Base-by-base conservation (phyloP, 1,140 invertebrate species). In the Trichonephila clavata region DNA sequence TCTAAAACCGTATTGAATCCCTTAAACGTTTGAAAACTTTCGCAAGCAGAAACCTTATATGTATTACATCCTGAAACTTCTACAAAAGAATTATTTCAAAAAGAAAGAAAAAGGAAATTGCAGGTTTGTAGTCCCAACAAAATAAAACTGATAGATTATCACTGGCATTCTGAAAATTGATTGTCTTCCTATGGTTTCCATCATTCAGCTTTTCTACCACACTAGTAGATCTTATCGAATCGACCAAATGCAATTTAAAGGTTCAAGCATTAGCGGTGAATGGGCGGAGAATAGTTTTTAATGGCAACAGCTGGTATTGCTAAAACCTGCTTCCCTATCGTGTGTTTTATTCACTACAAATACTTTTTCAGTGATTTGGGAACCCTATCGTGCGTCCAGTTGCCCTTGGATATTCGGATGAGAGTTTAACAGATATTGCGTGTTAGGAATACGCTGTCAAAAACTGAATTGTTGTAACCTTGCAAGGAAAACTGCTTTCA, bases 221-320 rank as follows among this genome's bases (percentile, higher is more conserved):
- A 24, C 65, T 68, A n/a, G 10, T 57, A 59, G 84, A 83, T 83
- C 39, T 86, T 87, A 87, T 87, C 86, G 24, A 57, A 65, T 87
- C 59, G 60, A 87, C 39, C 57, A 63, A 27, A 60, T 87, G 86
- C 60, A 87, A 87, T 87, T 87, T 32, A 65, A 65, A 24, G 59
- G 84, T 86, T 59, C 50, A 86, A 21, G 86, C 86, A 61, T 61
- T 61, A 63, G 86, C 83, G 86, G 86, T 87, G 86, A 65, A 87
- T 60, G 86, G 86, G 83, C 32, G 43, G 65, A 27, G 65, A 68
- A 68, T 24, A n/a, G 24, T 68, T 68, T 68, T 68, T 68, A 68
- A 68, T 68, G 65, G 65, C 7, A 8, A 68, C n/a, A 68, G 65
- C 57, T 87, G 20, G n/a, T 87, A 18, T 39, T 87, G 86, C 59